Conservation (phyloP, 2,888 invertebrate genomes). For the Agonopterix alstromeriana region DNA sequence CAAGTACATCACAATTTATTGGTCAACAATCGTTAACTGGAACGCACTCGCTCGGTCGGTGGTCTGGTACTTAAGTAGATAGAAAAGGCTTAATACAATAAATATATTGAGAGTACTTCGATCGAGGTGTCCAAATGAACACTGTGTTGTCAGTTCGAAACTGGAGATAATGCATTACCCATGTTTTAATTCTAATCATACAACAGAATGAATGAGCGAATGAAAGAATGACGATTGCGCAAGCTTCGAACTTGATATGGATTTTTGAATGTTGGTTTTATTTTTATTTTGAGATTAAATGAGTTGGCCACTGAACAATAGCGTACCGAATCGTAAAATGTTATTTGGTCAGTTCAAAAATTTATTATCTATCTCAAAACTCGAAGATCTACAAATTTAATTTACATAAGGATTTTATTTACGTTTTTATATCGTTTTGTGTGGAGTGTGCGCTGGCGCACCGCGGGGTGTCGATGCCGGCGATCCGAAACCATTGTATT, state of each 20-base stretch:
- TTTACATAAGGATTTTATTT: slow-evolving; percentile 69
- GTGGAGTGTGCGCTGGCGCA: slow-evolving; percentile 46
- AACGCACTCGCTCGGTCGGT: slow-evolving; percentile 34
- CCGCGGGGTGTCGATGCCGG: slow-evolving; percentile 53
- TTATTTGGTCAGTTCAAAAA: slow-evolving; percentile 11
- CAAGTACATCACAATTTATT: background rate
- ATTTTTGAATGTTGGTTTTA: slow-evolving; percentile 6
- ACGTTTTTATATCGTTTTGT: slow-evolving; percentile 59
- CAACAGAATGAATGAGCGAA: background rate
- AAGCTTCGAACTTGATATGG: too few species aligned
- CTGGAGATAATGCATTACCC: slow-evolving; percentile 39
- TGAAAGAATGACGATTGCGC: too few species aligned
- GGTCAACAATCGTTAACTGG: slow-evolving; percentile 17
- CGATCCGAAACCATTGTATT: slow-evolving; percentile 59
- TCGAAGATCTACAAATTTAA: slow-evolving; percentile 59
- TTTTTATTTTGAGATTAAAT: too few species aligned
- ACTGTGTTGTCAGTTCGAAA: background rate
- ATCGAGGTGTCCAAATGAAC: background rate
- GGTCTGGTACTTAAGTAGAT: slow-evolving; percentile 39
- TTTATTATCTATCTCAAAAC: slow-evolving; percentile 37
- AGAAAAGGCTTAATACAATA: slow-evolving; percentile 42
- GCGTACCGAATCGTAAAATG: too few species aligned
- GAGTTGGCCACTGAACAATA: too few species aligned
- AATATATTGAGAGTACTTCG: background rate
- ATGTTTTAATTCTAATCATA: slow-evolving; percentile 37